Evolutionary conservation across 2,797 vertebrate species (phyloP).

Genomic region (Glyptemys insculpta): DNA sequence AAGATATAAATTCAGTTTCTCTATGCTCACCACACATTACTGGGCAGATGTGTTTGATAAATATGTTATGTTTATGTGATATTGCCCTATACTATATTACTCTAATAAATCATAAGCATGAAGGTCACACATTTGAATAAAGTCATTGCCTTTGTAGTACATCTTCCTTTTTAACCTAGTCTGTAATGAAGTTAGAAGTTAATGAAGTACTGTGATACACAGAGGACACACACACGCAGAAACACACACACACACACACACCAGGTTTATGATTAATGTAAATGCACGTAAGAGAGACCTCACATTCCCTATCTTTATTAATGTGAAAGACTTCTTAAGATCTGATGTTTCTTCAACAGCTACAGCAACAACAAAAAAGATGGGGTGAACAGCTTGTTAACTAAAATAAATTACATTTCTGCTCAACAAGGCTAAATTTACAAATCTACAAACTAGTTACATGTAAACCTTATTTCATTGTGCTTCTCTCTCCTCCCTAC

Average conservation of each 20-base stretch:
- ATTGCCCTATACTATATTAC: conserved; percentile 27
- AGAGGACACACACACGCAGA: neutral
- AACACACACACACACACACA: neutral
- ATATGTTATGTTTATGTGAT: conserved; percentile 35
- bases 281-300: neutral
- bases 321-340: neutral
- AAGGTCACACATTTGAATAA: conserved; percentile 52
- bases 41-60: conserved; percentile 49
- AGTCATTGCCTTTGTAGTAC: neutral
- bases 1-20: neutral
- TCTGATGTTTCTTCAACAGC: accelerated
- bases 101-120: conserved; percentile 62
- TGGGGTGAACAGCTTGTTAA: neutral
- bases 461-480: neutral
- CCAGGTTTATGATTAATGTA: neutral
- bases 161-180: conserved; percentile 33
- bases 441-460: neutral
- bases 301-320: neutral
- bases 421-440: neutral
- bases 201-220: conserved; percentile 47
- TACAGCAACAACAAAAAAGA: neutral
- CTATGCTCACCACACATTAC: conserved; percentile 7
- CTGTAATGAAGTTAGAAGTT: conserved; percentile 63
- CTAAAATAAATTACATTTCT: accelerated
- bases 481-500: neutral